These are phyloP conservation scores for Lanius collurio DNA, from an alignment of 2,113 vertebrate species.

Conservation along the genomic window DNA sequence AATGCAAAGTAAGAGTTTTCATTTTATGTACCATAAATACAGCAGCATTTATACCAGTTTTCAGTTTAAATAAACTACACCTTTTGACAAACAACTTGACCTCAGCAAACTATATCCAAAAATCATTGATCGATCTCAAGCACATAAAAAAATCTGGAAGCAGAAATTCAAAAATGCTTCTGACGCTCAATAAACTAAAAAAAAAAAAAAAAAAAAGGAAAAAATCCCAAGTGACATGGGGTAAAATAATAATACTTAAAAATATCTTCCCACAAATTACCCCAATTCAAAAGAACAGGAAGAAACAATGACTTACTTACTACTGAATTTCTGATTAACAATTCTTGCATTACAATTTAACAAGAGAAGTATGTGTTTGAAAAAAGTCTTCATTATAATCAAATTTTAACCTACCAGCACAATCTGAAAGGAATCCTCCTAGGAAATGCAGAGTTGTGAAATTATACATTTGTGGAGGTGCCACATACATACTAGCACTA, in stretches of 20 bases:
- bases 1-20: neutral
- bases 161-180: neutral
- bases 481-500: neutral
- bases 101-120: neutral
- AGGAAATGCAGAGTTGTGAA: neutral
- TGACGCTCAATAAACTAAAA: neutral
- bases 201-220: neutral
- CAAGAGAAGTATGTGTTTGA: neutral
- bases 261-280: neutral
- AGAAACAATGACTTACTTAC: neutral
- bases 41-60: neutral
- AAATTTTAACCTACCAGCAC: neutral
- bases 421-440: neutral
- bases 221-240: fast-evolving
- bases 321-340: neutral
- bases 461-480: neutral
- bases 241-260: neutral
- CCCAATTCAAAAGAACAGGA: neutral
- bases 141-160: neutral
- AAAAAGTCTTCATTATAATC: neutral
- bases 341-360: neutral
- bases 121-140: neutral
- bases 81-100: neutral
- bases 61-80: neutral
- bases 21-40: neutral